A percentile compares a stretch with the other conserved stretches of the same genome.
phyloP scores from a whole-genome alignment of 2,797 vertebrate species.

The Enteromius paludinosus region DNA sequence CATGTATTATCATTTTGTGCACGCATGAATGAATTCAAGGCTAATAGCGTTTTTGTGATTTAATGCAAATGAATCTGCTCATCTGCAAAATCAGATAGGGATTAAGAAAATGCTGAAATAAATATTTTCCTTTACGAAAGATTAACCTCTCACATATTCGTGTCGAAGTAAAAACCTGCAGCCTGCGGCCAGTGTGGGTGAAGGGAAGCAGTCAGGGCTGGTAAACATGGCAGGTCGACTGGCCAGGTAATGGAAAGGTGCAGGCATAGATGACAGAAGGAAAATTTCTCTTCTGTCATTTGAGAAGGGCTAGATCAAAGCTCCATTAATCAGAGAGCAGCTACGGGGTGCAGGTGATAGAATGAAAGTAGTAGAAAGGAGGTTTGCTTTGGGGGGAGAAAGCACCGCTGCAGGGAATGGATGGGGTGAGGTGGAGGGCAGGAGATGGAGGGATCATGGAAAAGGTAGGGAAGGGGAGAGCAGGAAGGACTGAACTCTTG shows the following conservation, averaged over 20 bases:
- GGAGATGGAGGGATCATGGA: slow-evolving; percentile 40
- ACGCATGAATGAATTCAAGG: slow-evolving; percentile 54
- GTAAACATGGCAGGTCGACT: slow-evolving; percentile 36
- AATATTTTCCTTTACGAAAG: slow-evolving; percentile 67
- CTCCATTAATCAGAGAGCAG: slow-evolving; percentile 49
- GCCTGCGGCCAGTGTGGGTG: background rate
- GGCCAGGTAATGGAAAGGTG: slow-evolving; percentile 31
- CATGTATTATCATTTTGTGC: slow-evolving; percentile 66
- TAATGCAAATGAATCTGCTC: slow-evolving; percentile 68
- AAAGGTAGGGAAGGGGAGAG: slow-evolving; percentile 38
- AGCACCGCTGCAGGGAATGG: slow-evolving; percentile 34
- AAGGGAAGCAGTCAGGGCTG: background rate
- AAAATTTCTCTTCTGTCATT: slow-evolving; percentile 44
- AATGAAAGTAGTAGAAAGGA: slow-evolving; percentile 19
- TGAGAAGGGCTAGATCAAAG: slow-evolving; percentile 37
- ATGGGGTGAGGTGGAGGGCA: slow-evolving; percentile 33
- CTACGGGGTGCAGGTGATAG: slow-evolving; percentile 42
- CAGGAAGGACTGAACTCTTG: slow-evolving; percentile 46
- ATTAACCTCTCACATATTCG: slow-evolving; percentile 67
- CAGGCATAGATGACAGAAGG: slow-evolving; percentile 17
- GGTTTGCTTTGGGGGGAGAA: slow-evolving; percentile 31
- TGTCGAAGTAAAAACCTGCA: slow-evolving; percentile 46
- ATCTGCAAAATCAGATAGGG: slow-evolving; percentile 74
- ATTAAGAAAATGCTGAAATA: slow-evolving; percentile 71
- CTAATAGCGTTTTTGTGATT: slow-evolving; percentile 61